Evolutionary conservation across 2,797 vertebrate genomes (phyloP).

Genomic region (Darevskia nairensis): DNA sequence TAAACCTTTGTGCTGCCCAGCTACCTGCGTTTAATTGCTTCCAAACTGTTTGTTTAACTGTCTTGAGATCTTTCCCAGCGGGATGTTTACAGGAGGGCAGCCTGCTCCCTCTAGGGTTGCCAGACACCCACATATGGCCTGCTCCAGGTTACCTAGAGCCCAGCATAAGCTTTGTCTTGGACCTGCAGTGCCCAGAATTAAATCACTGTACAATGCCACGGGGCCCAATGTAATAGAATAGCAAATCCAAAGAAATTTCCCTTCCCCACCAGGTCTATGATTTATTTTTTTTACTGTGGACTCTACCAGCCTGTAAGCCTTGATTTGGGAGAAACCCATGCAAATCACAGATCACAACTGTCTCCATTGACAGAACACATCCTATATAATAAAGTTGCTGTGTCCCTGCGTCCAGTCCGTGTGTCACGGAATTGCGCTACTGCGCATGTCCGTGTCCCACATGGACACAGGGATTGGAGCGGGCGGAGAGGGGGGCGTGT

Average conservation of each 20-base stretch:
- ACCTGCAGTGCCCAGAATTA: not conserved
- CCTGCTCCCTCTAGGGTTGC: not conserved
- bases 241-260: not conserved
- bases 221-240: not conserved
- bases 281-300: no score
- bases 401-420: no score
- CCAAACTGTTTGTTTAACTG: constrained; percentile 5
- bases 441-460: no score
- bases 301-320: no score
- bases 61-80: not conserved
- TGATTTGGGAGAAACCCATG: no score
- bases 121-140: not conserved
- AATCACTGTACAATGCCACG: not conserved
- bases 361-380: not conserved
- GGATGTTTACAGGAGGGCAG: not conserved
- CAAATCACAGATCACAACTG: no score
- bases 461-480: no score
- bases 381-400: no score
- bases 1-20: not conserved
- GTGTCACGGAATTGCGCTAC: no score
- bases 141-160: not conserved
- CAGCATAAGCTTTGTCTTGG: not conserved
- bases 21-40: not conserved
- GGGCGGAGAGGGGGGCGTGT: no score
- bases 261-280: not conserved